A percentile compares a stretch with the other conserved stretches of the same genome.
phyloP scores from a whole-genome alignment of 2,113 vertebrate genomes.

The Eulemur rufifrons region DNA sequence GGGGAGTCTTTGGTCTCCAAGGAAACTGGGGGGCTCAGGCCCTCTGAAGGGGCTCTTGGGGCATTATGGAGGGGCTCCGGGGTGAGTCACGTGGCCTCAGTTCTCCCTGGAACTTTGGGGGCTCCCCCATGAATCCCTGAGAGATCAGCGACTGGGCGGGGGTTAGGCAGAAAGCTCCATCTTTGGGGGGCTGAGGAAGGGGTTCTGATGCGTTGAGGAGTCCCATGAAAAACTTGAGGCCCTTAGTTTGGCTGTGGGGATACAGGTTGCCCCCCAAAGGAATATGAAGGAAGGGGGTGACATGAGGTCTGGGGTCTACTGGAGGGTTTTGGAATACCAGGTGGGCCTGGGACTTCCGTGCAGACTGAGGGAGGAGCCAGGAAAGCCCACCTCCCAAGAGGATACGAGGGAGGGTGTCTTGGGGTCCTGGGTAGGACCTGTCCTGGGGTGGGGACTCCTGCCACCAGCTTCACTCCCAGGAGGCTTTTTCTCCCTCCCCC shows the following conservation, averaged over 20 bases:
- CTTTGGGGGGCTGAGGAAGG: background rate
- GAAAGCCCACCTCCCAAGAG: background rate
- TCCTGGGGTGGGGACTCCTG: too few species aligned
- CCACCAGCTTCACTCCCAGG: background rate
- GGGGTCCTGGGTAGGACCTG: background rate
- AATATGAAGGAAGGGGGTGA: too few species aligned
- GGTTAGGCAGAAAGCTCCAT: background rate
- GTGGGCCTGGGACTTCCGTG: background rate
- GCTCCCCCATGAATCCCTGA: background rate
- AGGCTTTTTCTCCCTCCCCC: rapidly evolving
- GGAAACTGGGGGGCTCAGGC: background rate
- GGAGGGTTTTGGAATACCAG: background rate
- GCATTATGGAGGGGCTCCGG: background rate
- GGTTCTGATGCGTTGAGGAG: background rate
- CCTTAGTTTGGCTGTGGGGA: background rate
- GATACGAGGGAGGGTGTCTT: background rate
- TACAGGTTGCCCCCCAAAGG: rapidly evolving
- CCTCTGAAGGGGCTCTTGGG: background rate
- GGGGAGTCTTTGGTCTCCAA: background rate
- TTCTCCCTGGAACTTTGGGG: background rate
- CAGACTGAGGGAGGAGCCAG: background rate
- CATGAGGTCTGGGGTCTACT: background rate
- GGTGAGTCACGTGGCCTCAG: background rate
- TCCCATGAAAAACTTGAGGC: background rate
- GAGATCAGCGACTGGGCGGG: background rate